phyloP scores from a whole-genome alignment of 2,797 vertebrate genomes.

The Chaunax sp. region DNA sequence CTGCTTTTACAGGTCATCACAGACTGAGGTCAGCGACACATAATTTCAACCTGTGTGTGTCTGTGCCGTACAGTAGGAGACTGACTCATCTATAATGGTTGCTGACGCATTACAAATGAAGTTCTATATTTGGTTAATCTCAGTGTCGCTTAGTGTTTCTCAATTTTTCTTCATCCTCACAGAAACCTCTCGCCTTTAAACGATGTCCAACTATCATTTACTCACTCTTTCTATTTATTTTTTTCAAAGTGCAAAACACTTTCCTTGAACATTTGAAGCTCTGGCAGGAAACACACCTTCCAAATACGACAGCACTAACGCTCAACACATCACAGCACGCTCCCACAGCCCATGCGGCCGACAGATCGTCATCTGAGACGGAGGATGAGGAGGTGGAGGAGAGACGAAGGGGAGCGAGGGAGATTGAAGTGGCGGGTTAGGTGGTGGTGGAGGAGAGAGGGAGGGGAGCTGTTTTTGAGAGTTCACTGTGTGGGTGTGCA shows the following conservation, averaged over 20 bases:
- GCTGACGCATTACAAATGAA: slow-evolving; percentile 63
- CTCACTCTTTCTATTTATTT: no score
- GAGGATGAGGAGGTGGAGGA: slow-evolving; percentile 55
- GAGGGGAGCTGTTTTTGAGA: slow-evolving; percentile 29
- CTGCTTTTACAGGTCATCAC: slow-evolving; percentile 7
- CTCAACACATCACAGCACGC: slow-evolving; percentile 21
- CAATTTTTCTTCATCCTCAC: slow-evolving; percentile 10
- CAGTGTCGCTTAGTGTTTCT: no score
- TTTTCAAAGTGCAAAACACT: background rate
- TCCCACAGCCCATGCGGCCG: no score
- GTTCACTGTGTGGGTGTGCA: slow-evolving; percentile 49
- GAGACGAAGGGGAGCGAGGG: slow-evolving; percentile 37
- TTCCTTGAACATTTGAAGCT: slow-evolving; percentile 7
- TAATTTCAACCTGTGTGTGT: slow-evolving; percentile 23
- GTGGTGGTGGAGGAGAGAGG: slow-evolving; percentile 12
- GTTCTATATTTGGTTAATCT: slow-evolving; percentile 55
- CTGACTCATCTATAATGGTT: slow-evolving; percentile 54
- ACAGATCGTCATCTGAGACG: slow-evolving; percentile 55
- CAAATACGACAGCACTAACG: slow-evolving; percentile 18
- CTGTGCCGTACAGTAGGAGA: background rate
- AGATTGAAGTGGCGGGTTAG: slow-evolving; percentile 30
- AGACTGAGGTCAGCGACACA: slow-evolving; percentile 6
- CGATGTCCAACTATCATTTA: background rate
- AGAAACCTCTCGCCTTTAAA: slow-evolving; percentile 1
- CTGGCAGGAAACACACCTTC: no score